Evolutionary conservation across 2,113 vertebrate genomes (phyloP).

Genomic region (Rhinopithecus roxellana): DNA sequence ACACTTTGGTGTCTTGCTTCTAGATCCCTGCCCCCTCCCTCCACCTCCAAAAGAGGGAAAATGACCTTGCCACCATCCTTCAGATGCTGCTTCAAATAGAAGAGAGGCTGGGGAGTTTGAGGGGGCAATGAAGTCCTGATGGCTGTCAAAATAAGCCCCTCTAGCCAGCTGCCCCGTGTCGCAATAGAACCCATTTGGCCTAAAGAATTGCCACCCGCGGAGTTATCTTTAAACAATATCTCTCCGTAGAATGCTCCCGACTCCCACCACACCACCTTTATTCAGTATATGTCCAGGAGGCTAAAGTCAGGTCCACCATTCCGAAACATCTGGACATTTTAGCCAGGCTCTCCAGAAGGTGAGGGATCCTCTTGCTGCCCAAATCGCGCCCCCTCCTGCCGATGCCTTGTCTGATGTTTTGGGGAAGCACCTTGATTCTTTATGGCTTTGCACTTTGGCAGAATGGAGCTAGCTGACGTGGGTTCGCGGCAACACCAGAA

Average conservation of each 20-base stretch:
- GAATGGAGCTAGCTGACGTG: background rate
- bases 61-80: background rate
- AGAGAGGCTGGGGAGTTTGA: background rate
- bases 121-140: background rate
- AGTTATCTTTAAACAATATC: background rate
- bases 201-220: background rate
- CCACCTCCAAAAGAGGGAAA: background rate
- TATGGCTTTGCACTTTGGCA: background rate
- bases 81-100: background rate
- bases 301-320: background rate
- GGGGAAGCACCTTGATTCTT: background rate
- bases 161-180: background rate
- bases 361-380: background rate
- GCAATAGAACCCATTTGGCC: background rate
- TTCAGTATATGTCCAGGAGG: background rate
- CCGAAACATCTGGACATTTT: background rate
- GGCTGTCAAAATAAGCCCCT: background rate
- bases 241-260: background rate
- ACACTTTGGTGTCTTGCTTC: background rate
- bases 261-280: background rate
- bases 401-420: background rate
- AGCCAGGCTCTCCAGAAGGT: background rate
- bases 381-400: background rate
- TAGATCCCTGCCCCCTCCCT: background rate
- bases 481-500: background rate